A percentile compares a stretch with the other conserved stretches of the same genome.
These are phyloP conservation scores for Alligator sinensis DNA, from an alignment of 2,113 vertebrate species.

Conservation along the genomic window DNA sequence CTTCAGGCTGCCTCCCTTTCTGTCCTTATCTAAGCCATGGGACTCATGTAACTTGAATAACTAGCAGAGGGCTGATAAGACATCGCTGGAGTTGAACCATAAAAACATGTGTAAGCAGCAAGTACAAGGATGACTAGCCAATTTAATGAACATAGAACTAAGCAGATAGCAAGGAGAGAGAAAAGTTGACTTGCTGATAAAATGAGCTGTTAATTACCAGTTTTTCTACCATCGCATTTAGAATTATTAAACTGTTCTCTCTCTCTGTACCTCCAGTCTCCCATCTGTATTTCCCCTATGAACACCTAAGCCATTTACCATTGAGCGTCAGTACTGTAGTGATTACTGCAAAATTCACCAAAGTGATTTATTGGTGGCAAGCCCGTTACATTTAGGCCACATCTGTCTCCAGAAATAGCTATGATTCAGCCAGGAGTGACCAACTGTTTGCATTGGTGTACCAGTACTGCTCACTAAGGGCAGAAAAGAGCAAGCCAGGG, in stretches of 20 bases:
- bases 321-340: neutral
- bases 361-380: neutral
- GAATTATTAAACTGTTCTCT: neutral
- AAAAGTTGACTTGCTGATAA: neutral
- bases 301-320: neutral
- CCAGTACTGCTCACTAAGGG: neutral
- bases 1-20: conserved; percentile 3
- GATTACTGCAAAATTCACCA: neutral
- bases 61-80: neutral
- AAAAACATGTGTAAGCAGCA: neutral
- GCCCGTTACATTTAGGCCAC: neutral
- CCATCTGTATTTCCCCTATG: neutral
- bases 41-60: neutral
- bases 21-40: neutral
- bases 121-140: neutral
- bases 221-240: neutral
- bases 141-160: neutral
- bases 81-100: neutral
- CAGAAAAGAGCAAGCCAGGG: neutral
- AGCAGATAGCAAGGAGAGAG: neutral
- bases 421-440: neutral
- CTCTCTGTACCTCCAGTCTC: neutral
- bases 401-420: neutral
- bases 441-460: neutral
- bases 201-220: neutral